These are phyloP conservation scores for Thaumatotibia leucotreta DNA, from an alignment of 1,140 invertebrate genomes.

Conservation along the genomic window DNA sequence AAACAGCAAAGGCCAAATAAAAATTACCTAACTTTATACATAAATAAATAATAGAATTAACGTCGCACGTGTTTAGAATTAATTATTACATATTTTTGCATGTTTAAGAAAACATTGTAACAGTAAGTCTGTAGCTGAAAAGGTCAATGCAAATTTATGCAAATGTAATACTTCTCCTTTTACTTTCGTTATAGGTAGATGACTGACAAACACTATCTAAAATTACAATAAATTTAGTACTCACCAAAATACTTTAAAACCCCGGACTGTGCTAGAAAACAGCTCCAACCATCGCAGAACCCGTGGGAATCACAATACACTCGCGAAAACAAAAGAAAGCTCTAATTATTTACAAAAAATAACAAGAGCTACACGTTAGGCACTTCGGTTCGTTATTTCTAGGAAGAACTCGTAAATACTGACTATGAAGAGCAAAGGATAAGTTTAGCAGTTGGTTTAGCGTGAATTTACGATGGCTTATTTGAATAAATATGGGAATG, in stretches of 20 bases:
- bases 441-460: not conserved
- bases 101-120: not conserved
- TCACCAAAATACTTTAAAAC: conserved; percentile 62
- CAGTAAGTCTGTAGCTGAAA: not conserved
- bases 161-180: not conserved
- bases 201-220: not conserved
- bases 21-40: not conserved
- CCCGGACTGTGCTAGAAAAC: conserved; percentile 73
- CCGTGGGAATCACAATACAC: conserved; percentile 53
- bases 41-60: not conserved
- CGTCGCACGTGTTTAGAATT: not conserved
- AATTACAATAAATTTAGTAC: conserved; percentile 21
- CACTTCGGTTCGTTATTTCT: conserved; percentile 58
- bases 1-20: not conserved
- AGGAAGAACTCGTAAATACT: not conserved
- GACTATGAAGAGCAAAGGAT: not conserved
- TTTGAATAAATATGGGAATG: not conserved
- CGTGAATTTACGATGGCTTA: not conserved
- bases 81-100: not conserved
- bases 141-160: not conserved
- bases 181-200: not conserved
- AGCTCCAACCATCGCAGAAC: conserved; percentile 65
- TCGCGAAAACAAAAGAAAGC: conserved; percentile 43
- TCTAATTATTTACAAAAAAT: conserved; percentile 37
- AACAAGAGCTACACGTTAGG: conserved; percentile 51